Conservation (phyloP, 2,113 vertebrate genomes). For the Cricetomys ansorgei region DNA sequence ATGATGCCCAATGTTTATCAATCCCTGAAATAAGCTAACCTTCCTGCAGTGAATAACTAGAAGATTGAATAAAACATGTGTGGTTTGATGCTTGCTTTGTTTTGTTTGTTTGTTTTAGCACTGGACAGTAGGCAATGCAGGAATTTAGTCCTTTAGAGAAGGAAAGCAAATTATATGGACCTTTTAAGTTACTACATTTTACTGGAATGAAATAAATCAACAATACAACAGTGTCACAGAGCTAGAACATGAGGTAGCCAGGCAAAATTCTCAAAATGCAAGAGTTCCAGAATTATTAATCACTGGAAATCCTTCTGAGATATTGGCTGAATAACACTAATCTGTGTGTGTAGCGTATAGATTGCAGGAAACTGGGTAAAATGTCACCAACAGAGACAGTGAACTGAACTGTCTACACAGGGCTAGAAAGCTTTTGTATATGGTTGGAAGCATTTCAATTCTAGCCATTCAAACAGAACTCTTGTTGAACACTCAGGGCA, state of each 20-base stretch:
- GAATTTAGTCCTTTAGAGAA: not conserved
- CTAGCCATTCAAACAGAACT: not conserved
- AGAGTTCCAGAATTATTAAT: not conserved
- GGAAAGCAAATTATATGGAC: not conserved
- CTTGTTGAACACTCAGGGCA: not conserved
- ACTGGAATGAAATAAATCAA: not conserved
- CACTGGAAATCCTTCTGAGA: not conserved
- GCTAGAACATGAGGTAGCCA: not conserved
- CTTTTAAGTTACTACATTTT: not conserved
- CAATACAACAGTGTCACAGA: not conserved
- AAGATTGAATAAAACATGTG: not conserved
- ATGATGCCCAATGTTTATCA: not conserved
- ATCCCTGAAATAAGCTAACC: not conserved
- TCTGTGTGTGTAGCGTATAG: fast-evolving
- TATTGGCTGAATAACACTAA: not conserved
- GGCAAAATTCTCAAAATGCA: not conserved
- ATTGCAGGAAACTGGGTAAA: not conserved
- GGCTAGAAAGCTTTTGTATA: not conserved
- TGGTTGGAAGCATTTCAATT: not conserved
- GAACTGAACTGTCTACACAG: not conserved
- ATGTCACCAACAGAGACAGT: not conserved
- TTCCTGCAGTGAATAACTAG: not conserved
- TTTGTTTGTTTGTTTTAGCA: not conserved
- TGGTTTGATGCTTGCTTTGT: not conserved
- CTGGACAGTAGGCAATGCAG: not conserved